Evolutionary conservation across 2,888 invertebrate genomes (phyloP).

Genomic region (Piscicola geometra): DNA sequence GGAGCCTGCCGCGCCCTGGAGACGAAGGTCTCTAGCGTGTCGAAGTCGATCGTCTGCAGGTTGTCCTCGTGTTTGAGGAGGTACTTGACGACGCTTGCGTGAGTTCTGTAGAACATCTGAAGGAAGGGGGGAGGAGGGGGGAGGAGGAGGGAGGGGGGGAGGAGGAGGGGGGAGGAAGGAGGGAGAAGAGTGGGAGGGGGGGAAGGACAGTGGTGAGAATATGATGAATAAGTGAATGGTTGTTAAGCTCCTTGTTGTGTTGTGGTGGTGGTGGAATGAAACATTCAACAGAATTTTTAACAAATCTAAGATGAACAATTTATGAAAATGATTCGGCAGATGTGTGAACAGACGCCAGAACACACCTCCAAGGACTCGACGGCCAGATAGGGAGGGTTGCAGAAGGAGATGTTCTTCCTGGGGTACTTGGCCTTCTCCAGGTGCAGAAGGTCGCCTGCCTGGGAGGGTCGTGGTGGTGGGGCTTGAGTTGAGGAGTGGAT

Average conservation of each 20-base stretch:
- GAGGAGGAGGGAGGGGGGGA: background rate
- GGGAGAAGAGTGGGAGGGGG: no score
- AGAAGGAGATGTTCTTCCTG: constrained; percentile 73
- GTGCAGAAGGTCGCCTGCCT: constrained; percentile 72
- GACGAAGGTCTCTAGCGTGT: constrained; percentile 50
- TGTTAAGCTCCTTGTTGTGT: no score
- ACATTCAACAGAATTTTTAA: background rate
- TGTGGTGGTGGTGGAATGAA: background rate
- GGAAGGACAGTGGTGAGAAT: no score
- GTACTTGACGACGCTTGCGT: constrained; percentile 81
- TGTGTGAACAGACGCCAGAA: background rate
- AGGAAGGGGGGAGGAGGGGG: constrained; percentile 25
- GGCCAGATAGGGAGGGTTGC: constrained; percentile 73
- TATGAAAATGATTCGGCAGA: background rate
- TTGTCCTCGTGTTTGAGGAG: constrained; percentile 55
- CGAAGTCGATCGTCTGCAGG: constrained; percentile 45
- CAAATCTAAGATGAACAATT: no score
- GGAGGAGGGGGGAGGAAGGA: no score
- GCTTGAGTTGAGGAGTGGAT: background rate
- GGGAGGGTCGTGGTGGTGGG: background rate
- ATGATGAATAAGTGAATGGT: no score
- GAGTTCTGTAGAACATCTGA: constrained; percentile 66
- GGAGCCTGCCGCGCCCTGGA: constrained; percentile 51
- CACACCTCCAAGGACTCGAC: constrained; percentile 78
- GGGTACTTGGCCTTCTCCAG: constrained; percentile 80